Base-by-base conservation (phyloP, 2,797 vertebrate species). In the Aselliscus stoliczkanus region DNA sequence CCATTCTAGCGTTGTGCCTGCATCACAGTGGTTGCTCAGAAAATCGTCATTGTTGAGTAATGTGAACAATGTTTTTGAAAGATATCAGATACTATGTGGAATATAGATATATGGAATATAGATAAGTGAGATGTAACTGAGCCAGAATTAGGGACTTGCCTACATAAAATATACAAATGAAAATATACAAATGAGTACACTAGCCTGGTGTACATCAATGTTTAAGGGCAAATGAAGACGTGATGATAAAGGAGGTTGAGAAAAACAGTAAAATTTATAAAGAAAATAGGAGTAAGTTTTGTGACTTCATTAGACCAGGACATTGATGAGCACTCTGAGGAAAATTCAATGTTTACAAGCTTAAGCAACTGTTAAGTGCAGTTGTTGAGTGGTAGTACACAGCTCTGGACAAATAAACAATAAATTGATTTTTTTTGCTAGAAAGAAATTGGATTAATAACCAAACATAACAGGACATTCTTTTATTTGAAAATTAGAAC, bases 401-500 rank as follows among this genome's bases (percentile, higher is more conserved):
- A 2, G 10, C 29, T 76, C 50, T 85, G 70, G 73, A 47, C 4
- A 94, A 75, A 54, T 44, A 89, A 64, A 65, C 54, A 12, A 67
- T 37, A 94, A 75, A 44, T 70, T 1, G 18, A 73, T 39, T 39
- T 82, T 89, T 89, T 81, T 84, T 77, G 29, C 62, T 60, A 62
- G 15, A 37, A 80, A 65, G 39, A 93, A 34, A 13, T 79, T n/a
- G 6, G 37, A 80, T 88, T 88, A 47, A 81, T 58, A 88, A 62
- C 10, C 5, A 87, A 52, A 85, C 7, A 67, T 77, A 77, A 67
- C 0, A 64, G 37, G 15, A 39, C 6, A 37, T 86, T 75, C 2
- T 79, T 85, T 70, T 91, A 75, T 52, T 93, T 84, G 62, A 72
- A 80, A 95, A 90, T 60, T 44, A 62, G 84, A 72, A 34, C 39